Percentiles rank a stretch among this genome's conserved stretches.
Conservation (phyloP, 35 echinoderm and acorn worm species). For the Hemicentrotus pulcherrimus region DNA sequence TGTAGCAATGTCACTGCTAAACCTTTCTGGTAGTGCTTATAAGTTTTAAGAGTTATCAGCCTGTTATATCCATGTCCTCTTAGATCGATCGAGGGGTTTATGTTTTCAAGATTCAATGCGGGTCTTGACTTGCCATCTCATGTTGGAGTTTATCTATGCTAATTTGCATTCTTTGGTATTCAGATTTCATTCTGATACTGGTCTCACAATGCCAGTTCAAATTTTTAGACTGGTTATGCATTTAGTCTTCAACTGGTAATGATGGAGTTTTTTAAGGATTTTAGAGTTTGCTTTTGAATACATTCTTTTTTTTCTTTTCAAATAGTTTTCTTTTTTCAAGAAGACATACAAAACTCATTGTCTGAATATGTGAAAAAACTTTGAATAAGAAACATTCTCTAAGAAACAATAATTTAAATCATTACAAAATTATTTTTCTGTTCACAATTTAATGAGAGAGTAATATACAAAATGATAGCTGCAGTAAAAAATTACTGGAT, state of each 20-base stretch:
- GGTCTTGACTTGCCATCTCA: neutral
- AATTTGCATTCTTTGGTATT: neutral
- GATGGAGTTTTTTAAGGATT: neutral
- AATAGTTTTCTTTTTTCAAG: neutral
- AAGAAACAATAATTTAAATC: neutral
- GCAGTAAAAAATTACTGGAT: too few relatives aligned
- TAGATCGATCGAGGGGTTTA: neutral
- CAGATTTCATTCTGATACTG: neutral
- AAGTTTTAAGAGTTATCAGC: neutral
- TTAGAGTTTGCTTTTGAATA: neutral
- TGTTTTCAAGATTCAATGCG: neutral
- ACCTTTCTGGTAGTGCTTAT: neutral
- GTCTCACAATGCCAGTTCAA: neutral
- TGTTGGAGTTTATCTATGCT: neutral
- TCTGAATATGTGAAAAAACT: neutral
- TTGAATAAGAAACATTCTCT: neutral
- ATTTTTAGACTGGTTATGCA: neutral
- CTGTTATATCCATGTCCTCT: neutral
- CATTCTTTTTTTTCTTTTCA: neutral
- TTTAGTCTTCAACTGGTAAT: neutral
- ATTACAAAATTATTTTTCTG: too few relatives aligned
- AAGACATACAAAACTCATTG: neutral
- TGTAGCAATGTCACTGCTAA: neutral
- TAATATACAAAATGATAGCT: too few relatives aligned
- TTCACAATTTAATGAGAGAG: too few relatives aligned